A percentile compares a stretch with the other conserved stretches of the same genome.
Conservation (phyloP, 2,797 vertebrate species). For the Propithecus perrieri region DNA sequence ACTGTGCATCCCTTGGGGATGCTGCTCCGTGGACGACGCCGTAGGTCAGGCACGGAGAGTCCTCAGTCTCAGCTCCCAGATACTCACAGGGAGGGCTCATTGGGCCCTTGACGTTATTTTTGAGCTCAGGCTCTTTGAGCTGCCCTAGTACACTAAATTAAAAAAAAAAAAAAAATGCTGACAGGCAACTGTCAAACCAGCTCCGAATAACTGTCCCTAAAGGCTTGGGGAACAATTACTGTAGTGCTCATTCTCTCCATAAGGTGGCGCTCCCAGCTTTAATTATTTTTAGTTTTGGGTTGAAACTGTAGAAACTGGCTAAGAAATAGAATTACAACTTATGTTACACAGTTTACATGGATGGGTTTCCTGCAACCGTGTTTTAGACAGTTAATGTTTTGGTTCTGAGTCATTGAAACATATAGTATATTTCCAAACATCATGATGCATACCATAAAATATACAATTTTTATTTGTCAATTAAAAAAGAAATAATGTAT, state of each 20-base stretch:
- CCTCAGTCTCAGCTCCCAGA: not conserved
- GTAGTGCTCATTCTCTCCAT: not conserved
- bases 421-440: not conserved
- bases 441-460: not conserved
- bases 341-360: not conserved
- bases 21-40: not conserved
- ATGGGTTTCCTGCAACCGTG: not conserved
- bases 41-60: too few species aligned
- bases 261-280: slow-evolving; percentile 34
- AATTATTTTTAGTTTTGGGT: not conserved
- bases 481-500: not conserved
- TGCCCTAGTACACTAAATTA: not conserved
- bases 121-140: slow-evolving; percentile 6
- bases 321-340: not conserved
- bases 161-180: not conserved
- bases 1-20: not conserved
- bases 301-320: not conserved
- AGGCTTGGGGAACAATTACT: not conserved
- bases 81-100: not conserved
- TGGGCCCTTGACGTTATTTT: not conserved
- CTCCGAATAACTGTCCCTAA: not conserved
- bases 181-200: not conserved
- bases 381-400: not conserved
- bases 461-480: not conserved
- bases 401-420: not conserved